Evolutionary conservation across 2,113 vertebrate species (phyloP).

Genomic region (Rhinopithecus roxellana): DNA sequence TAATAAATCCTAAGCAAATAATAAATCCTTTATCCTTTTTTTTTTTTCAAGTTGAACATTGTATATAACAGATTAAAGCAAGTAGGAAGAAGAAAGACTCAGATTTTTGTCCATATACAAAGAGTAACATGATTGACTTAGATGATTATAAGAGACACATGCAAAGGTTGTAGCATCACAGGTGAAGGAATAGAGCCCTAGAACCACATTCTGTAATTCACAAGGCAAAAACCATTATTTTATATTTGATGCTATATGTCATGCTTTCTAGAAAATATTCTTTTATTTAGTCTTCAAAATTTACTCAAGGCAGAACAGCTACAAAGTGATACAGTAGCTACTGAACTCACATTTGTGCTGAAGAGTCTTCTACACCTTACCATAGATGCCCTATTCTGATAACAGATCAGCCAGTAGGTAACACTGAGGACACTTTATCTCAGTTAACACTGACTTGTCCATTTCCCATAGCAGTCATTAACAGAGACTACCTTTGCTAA

Average conservation of each 20-base stretch:
- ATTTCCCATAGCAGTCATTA: neutral
- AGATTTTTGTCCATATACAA: neutral
- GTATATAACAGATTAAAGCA: neutral
- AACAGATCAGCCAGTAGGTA: neutral
- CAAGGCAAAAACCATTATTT: neutral
- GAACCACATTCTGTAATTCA: neutral
- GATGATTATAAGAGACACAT: neutral
- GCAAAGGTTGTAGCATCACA: neutral
- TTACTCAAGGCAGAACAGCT: neutral
- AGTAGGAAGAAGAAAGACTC: neutral
- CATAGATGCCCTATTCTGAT: neutral
- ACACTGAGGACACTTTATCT: fast-evolving
- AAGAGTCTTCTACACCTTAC: neutral
- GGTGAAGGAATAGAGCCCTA: neutral
- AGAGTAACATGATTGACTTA: neutral
- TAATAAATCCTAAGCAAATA: neutral
- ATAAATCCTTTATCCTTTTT: neutral
- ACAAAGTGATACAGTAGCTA: neutral
- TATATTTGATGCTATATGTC: neutral
- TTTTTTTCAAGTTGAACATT: neutral
- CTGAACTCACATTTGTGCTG: neutral
- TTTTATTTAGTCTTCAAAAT: neutral
- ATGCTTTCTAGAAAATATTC: neutral
- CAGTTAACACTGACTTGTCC: neutral
- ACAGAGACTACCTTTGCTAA: neutral